Base-by-base conservation (phyloP, 1,140 invertebrate genomes). In the Saccostrea glomerata region DNA sequence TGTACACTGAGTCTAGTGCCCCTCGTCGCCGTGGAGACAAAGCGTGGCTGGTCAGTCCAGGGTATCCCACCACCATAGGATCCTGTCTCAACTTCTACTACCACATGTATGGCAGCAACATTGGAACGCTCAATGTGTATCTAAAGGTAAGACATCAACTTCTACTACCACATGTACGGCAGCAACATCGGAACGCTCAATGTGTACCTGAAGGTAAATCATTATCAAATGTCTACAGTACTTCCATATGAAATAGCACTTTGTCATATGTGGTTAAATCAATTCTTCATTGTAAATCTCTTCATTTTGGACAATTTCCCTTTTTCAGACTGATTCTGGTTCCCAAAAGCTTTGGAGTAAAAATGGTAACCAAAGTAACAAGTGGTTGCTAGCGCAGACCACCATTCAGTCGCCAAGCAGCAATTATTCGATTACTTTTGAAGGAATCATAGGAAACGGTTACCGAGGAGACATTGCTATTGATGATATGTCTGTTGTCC, bases 391-490 rank as follows among this genome's bases (percentile, higher is more conserved):
- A 12, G 93, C 87, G 25, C 90, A 92, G 36, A 90, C 92, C 1
- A 89, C 92, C 12, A 36, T 94, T 40, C 89, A 86, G 3, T 73
- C 91, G 13, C 36, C 82, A 15, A 88, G 83, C 58, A 85, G 36
- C n/a, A 91, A 90, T 83, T 93, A 88, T 56, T 87, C 97, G 96
- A 94, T 97, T 47, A 95, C 96, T 17, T 96, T 97, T 89, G 96
- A 97, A 91, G 97, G 96, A 2, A 95, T 96, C 84, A 95, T 97
- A 11, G 97, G 97, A 9, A 97, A 96, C 85, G 96, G 96, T 77
- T 95, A 97, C 91, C 56, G 36, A 30, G 97, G 97, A 23, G 97
- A 97, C 89, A 97, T 97, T 91, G 97, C 97, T 13, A 96, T 97
- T n/a, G 97, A 97, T 93, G 97, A 97, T 88, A 95, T 97, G 36